phyloP scores from a whole-genome alignment of 2,113 vertebrate species.

The Vidua macroura region DNA sequence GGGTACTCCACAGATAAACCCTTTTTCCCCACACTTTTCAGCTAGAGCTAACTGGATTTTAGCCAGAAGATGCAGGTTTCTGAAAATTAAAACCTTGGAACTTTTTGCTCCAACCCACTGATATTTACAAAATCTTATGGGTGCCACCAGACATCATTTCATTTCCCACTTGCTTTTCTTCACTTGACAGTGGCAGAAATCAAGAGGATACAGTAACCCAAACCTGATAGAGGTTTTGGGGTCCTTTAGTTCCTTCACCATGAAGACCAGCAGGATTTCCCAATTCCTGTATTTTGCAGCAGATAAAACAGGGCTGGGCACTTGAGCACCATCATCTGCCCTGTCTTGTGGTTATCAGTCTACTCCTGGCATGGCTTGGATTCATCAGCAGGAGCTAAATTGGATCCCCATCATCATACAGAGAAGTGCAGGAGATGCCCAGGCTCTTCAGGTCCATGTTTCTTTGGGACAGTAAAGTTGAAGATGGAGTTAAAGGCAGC shows the following conservation, averaged over 20 bases:
- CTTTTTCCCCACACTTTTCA: not conserved
- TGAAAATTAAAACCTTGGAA: not conserved
- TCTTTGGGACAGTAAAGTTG: not conserved
- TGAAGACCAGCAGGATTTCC: not conserved
- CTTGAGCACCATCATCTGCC: not conserved
- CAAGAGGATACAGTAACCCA: not conserved
- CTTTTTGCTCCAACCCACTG: not conserved
- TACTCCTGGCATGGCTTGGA: not conserved
- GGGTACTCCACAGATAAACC: not conserved
- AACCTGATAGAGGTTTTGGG: not conserved
- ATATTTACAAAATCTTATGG: not conserved
- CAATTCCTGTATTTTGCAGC: not conserved
- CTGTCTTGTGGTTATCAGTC: not conserved
- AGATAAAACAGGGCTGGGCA: not conserved
- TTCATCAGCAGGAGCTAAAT: not conserved
- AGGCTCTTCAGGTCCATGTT: rapidly evolving
- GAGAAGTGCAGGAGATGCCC: not conserved
- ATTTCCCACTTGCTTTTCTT: not conserved
- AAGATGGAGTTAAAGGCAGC: not conserved
- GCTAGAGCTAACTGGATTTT: not conserved
- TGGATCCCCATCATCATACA: not conserved
- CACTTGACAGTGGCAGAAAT: not conserved
- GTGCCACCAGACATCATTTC: not conserved
- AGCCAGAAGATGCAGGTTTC: not conserved
- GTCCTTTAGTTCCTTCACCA: not conserved